Evolutionary conservation across 2,797 vertebrate genomes (phyloP).

Genomic region (Anguilla marmorata): DNA sequence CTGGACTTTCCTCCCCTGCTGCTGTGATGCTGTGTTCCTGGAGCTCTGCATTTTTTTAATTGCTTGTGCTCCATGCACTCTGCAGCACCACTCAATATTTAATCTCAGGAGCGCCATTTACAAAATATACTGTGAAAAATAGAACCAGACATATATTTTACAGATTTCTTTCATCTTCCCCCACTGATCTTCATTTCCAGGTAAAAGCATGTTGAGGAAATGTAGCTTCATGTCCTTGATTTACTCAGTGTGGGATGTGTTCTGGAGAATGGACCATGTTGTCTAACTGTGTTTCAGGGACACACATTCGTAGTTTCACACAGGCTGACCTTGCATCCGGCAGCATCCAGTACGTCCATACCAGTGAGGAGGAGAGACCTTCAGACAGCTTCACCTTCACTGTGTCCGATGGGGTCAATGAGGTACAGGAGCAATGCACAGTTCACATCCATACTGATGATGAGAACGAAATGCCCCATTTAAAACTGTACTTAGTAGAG

Average conservation of each 20-base stretch:
- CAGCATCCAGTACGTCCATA: conserved; percentile 87
- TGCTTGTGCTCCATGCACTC: neutral
- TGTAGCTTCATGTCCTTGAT: neutral
- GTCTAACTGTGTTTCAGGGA: conserved; percentile 63
- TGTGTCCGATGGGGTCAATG: conserved; percentile 84
- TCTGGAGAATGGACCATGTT: neutral
- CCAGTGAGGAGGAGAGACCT: conserved; percentile 80
- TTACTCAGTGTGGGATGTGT: neutral
- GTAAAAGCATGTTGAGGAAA: neutral
- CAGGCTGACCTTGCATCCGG: conserved; percentile 86
- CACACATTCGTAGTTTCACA: conserved; percentile 80
- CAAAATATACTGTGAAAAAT: neutral
- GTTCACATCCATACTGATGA: neutral
- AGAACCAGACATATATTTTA: neutral
- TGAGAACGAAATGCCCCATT: neutral
- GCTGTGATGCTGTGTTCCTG: neutral
- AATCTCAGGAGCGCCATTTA: neutral
- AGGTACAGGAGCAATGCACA: conserved; percentile 67
- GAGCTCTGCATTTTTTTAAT: neutral
- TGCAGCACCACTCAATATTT: neutral
- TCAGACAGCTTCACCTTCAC: conserved; percentile 84
- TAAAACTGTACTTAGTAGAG: neutral
- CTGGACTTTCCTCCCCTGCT: neutral
- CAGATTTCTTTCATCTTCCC: neutral
- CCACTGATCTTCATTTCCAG: neutral